These are phyloP conservation scores for Machaerirhynchus nigripectus DNA, from an alignment of 2,113 vertebrate species.

Conservation along the genomic window DNA sequence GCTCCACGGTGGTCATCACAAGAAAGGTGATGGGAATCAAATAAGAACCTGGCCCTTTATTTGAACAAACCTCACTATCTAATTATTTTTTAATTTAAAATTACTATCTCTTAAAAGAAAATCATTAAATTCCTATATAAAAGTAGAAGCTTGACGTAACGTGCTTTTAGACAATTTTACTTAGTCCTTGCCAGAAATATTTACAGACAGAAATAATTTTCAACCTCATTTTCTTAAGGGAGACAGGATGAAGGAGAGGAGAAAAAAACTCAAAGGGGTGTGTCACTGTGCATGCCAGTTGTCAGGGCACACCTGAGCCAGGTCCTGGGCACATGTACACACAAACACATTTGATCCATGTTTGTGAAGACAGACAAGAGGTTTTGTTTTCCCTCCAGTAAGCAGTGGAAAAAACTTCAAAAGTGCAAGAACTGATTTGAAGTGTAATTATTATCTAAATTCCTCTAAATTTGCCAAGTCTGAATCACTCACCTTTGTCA, in stretches of 20 bases:
- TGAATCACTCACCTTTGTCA: slow-evolving; percentile 78
- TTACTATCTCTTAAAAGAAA: background rate
- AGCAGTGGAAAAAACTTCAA: background rate
- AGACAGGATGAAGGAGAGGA: background rate
- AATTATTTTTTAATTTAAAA: background rate
- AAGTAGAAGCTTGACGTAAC: background rate
- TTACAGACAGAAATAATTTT: background rate
- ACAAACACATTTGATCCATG: too few relatives aligned
- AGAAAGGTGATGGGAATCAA: background rate
- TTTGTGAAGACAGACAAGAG: background rate
- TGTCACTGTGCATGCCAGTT: fast-evolving
- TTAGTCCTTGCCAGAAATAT: background rate
- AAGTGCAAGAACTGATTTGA: background rate
- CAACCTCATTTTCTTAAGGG: background rate
- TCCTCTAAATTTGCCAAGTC: background rate
- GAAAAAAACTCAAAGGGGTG: background rate
- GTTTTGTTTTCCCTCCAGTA: background rate
- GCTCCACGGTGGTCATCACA: background rate
- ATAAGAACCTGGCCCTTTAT: background rate
- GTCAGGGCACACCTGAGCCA: background rate
- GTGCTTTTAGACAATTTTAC: background rate
- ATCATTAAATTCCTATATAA: background rate
- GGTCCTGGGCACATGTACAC: background rate
- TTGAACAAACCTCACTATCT: background rate
- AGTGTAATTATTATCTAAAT: background rate